Evolutionary conservation across 2,888 invertebrate species (phyloP).

Genomic region (Harpagoxenus sublaevis): DNA sequence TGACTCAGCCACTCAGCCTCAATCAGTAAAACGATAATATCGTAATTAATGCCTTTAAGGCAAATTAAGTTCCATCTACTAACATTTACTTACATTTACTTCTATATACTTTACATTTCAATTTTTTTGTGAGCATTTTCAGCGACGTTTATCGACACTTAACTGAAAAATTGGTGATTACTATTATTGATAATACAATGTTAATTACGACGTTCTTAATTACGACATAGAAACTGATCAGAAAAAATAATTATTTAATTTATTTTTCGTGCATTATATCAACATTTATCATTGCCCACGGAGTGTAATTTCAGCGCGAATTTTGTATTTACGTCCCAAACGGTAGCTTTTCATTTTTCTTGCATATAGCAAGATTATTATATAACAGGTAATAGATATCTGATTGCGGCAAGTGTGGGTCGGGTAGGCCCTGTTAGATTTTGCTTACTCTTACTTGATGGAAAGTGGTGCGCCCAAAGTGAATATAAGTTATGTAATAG

Average conservation of each 20-base stretch:
- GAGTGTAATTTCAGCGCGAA: not conserved
- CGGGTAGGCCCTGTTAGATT: not conserved
- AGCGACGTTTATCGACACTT: not conserved
- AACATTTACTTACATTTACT: too few species aligned
- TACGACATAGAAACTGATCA: not conserved
- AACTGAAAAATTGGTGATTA: not conserved
- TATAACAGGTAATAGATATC: not conserved
- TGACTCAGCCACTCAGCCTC: not conserved
- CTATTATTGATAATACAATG: not conserved
- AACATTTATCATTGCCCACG: not conserved
- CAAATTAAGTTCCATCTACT: not conserved
- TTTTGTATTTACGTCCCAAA: not conserved
- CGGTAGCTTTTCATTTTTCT: not conserved
- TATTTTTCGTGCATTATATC: not conserved
- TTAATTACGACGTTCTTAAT: not conserved
- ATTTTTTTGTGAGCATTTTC: not conserved
- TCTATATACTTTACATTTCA: not conserved
- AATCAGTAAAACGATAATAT: conserved; percentile 21
- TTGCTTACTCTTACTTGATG: conserved; percentile 1
- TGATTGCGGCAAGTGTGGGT: not conserved
- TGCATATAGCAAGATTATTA: not conserved
- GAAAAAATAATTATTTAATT: not conserved
- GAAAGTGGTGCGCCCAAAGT: not conserved
- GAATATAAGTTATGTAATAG: not conserved
- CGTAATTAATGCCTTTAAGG: conserved; percentile 5